Conservation (phyloP, 2,797 vertebrate genomes). For the Potorous gilbertii region DNA sequence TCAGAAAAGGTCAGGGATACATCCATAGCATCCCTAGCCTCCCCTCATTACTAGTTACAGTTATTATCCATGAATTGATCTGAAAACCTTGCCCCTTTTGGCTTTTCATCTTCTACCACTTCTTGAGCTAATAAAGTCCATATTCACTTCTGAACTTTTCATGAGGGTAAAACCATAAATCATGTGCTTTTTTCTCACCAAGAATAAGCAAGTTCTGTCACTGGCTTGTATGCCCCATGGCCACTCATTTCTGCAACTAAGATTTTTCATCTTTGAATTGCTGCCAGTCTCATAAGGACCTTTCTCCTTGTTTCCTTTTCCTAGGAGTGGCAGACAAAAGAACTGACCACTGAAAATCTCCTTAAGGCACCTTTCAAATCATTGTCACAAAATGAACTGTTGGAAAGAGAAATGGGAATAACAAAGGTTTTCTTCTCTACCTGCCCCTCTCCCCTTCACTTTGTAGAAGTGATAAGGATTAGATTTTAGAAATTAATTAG, state of each 20-base stretch:
- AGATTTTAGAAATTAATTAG: conserved; percentile 28
- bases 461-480: not conserved
- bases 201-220: not conserved
- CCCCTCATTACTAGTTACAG: not conserved
- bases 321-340: not conserved
- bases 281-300: not conserved
- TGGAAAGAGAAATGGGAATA: not conserved
- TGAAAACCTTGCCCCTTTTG: not conserved
- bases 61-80: not conserved
- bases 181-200: not conserved
- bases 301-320: not conserved
- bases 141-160: not conserved
- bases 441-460: not conserved
- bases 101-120: not conserved
- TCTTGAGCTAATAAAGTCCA: not conserved
- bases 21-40: not conserved
- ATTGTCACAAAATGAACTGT: not conserved
- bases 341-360: not conserved
- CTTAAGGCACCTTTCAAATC: not conserved
- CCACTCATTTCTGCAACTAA: not conserved
- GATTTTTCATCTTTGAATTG: not conserved
- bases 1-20: not conserved
- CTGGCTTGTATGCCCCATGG: not conserved
- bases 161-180: not conserved
- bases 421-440: not conserved